These are phyloP conservation scores for Kuschelorhynchus macadamiae DNA, from an alignment of 2,888 invertebrate genomes.

Conservation along the genomic window DNA sequence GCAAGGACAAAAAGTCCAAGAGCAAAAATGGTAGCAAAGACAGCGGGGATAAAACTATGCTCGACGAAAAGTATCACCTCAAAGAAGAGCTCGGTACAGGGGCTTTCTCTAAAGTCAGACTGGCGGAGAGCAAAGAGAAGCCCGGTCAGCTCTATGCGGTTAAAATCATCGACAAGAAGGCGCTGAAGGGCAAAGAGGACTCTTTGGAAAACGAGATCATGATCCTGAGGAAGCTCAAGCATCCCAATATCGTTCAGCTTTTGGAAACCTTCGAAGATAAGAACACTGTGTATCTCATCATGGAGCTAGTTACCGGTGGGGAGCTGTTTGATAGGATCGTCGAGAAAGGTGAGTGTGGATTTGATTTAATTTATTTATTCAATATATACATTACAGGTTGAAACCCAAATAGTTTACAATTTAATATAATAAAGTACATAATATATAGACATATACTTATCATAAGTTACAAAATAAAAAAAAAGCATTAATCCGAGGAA, in stretches of 20 bases:
- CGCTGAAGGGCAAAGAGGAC: constrained; percentile 98
- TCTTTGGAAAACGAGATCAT: constrained; percentile 99
- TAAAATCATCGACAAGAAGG: constrained; percentile 99
- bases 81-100: constrained; percentile 95
- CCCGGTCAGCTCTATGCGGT: constrained; percentile 93
- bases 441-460: neutral
- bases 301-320: constrained; percentile 98
- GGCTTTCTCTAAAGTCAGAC: constrained; percentile 96
- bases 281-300: constrained; percentile 95
- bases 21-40: constrained; percentile 77
- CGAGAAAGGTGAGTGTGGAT: constrained; percentile 82
- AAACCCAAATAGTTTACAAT: neutral
- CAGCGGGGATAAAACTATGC: constrained; percentile 77
- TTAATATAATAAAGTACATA: neutral
- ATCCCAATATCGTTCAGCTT: constrained; percentile 98
- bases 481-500: too few relatives aligned
- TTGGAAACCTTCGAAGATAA: constrained; percentile 98
- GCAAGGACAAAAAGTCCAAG: constrained; percentile 84
- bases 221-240: constrained; percentile 94
- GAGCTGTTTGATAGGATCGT: constrained; percentile 99
- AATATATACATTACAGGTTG: too few relatives aligned
- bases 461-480: neutral
- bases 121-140: constrained; percentile 95
- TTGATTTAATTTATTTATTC: too few relatives aligned
- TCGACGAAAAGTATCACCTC: constrained; percentile 90